Base-by-base conservation (phyloP, 2,113 vertebrate species). In the Eulemur macaco region DNA sequence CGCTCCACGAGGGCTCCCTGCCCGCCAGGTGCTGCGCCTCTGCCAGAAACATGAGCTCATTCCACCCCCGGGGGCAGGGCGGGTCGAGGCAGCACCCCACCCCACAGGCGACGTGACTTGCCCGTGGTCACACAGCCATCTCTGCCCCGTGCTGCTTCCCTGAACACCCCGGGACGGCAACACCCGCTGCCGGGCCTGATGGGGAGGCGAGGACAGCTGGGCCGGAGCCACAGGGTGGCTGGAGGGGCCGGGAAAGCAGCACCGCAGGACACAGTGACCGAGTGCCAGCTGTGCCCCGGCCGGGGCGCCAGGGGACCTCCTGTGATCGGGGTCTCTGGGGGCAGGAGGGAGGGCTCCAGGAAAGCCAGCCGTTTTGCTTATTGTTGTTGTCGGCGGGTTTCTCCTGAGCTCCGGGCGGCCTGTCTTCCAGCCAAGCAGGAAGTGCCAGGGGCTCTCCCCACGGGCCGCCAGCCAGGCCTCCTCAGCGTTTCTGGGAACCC, bases 1-100 rank as follows among this genome's bases (percentile, higher is more conserved):
- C 8, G 12, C 60, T 56, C 37, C 21, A 10, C 14, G 45, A 71
- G 31, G 15, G 5, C 63, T 6, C 91, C 63, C 81, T 14, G 6
- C 47, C 60, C 2, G 2, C 87, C 96, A 89, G 95, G 90, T 86
- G 87, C 80, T 1, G 66, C 34, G 10, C 0, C 7, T 20, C 52
- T 76, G 89, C 97, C 86, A 82, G 74, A 63, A 69, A 34, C 78
- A 66, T 96, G 95, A 97, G 68, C 96, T 97, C 97, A 97, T 64
- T 34, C 37, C 5, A 1, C 47, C 92, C 47, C 54, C 64, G 18
- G 12, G 0, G 85, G 95, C 87, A 82, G 81, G 96, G 93, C 29
- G 37, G 95, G 95, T 6, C 29, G 0, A 9, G 56, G 86, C 25
- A 1, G 9, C 9, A 23, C 80, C 96, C 89, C 86, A 69, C 81